Percentiles rank a stretch among this genome's conserved stretches.
phyloP scores from a whole-genome alignment of 1,140 invertebrate genomes.

The Achroia grisella region DNA sequence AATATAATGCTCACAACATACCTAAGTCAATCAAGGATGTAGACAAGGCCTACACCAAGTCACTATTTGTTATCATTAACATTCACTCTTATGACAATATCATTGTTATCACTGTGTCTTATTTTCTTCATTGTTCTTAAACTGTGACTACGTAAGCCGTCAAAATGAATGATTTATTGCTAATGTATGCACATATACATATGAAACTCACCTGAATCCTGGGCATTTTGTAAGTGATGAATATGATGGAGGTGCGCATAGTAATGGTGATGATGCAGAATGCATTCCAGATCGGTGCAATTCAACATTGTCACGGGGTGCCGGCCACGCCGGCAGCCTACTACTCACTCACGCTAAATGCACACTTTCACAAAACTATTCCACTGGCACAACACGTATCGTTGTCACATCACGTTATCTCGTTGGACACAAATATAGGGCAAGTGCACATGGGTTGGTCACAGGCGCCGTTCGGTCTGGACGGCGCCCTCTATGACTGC shows the following conservation, averaged over 20 bases:
- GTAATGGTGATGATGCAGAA: constrained; percentile 83
- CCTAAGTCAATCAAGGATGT: constrained; percentile 21
- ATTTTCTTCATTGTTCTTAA: constrained; percentile 37
- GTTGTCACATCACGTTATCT: constrained; percentile 70
- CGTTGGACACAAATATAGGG: constrained; percentile 38
- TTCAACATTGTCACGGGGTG: constrained; percentile 78
- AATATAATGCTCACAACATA: neutral
- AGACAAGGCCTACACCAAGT: constrained; percentile 16
- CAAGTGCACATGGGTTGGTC: constrained; percentile 34
- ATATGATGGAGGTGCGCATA: constrained; percentile 82
- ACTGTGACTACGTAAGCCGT: constrained; percentile 19
- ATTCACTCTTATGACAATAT: constrained; percentile 41
- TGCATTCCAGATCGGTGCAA: constrained; percentile 84
- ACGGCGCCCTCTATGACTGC: constrained; percentile 30
- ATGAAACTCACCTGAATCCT: constrained; percentile 68
- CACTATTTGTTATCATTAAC: constrained; percentile 51
- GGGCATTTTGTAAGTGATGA: constrained; percentile 75
- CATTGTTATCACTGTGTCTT: constrained; percentile 39
- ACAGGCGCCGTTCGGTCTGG: constrained; percentile 48
- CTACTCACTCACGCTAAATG: constrained; percentile 53
- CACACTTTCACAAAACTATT: constrained; percentile 71
- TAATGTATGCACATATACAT: constrained; percentile 21
- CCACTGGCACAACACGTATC: constrained; percentile 57
- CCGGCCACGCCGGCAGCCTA: constrained; percentile 45
- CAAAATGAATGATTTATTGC: no score